These are phyloP conservation scores for Lethrus apterus DNA, from an alignment of 1,140 invertebrate genomes.

Conservation along the genomic window DNA sequence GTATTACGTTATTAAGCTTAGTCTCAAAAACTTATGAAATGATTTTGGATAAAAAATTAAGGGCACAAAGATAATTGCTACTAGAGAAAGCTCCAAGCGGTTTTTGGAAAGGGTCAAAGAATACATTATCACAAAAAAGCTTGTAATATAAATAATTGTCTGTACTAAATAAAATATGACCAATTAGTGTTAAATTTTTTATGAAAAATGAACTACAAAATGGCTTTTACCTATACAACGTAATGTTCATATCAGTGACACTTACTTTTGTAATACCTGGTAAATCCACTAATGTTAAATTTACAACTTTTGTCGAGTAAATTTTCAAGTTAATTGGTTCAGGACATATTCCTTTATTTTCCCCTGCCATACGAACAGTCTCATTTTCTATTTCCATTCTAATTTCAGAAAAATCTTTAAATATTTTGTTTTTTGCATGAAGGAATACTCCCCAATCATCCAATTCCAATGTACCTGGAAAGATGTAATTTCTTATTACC, in stretches of 20 bases:
- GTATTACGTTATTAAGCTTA: too few species aligned
- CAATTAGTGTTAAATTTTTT: too few species aligned
- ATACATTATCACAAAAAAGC: too few species aligned
- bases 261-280: conserved; percentile 95
- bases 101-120: too few species aligned
- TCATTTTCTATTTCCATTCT: conserved; percentile 88
- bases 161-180: too few species aligned
- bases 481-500: neutral
- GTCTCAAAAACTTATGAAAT: too few species aligned
- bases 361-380: conserved; percentile 89
- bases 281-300: conserved; percentile 94
- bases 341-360: conserved; percentile 92
- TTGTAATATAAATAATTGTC: too few species aligned
- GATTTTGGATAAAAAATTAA: too few species aligned
- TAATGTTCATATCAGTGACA: neutral
- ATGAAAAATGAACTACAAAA: too few species aligned
- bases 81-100: too few species aligned
- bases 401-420: conserved; percentile 87
- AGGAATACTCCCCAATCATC: conserved; percentile 96
- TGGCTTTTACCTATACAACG: neutral
- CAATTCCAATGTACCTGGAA: conserved; percentile 70
- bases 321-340: conserved; percentile 97
- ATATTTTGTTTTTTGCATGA: conserved; percentile 86
- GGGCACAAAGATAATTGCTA: too few species aligned
- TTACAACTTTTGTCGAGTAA: conserved; percentile 88